These are phyloP conservation scores for Drosophila paucipuncta DNA, from an alignment of 2,888 invertebrate species.

Conservation along the genomic window DNA sequence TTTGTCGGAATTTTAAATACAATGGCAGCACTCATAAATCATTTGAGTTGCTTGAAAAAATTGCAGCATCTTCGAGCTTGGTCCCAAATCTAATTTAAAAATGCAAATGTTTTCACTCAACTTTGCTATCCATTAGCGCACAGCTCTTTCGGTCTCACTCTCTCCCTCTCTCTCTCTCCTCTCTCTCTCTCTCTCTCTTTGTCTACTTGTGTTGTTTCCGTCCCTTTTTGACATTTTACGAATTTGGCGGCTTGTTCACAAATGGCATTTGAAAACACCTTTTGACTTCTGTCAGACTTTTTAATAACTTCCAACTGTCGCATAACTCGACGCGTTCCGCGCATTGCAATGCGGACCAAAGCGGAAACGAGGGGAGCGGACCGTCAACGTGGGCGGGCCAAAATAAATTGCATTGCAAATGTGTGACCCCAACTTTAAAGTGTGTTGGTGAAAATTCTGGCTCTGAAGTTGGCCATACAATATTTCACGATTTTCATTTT, in stretches of 20 bases:
- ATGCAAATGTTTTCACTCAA: slow-evolving; percentile 22
- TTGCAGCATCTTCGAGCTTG: slow-evolving; percentile 1
- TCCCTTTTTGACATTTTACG: slow-evolving; percentile 5
- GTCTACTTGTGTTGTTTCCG: neutral
- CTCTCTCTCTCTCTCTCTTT: neutral
- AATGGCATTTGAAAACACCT: slow-evolving; percentile 43
- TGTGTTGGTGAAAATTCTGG: slow-evolving; percentile 10
- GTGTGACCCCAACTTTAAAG: slow-evolving; percentile 8
- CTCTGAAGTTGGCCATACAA: slow-evolving; percentile 1
- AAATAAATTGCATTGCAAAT: slow-evolving; percentile 54
- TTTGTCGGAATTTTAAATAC: slow-evolving; percentile 7
- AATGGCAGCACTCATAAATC: slow-evolving; percentile 6
- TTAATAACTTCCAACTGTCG: slow-evolving; percentile 72
- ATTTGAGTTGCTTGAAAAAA: neutral
- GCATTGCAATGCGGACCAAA: neutral
- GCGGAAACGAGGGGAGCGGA: neutral
- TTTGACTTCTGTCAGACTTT: slow-evolving; percentile 65
- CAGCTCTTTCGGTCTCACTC: neutral
- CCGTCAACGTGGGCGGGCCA: neutral
- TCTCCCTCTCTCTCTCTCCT: neutral
- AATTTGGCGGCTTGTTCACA: slow-evolving; percentile 38
- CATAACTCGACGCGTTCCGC: slow-evolving; percentile 45
- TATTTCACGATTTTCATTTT: slow-evolving; percentile 5
- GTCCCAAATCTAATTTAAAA: slow-evolving; percentile 1
- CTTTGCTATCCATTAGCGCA: slow-evolving; percentile 20